phyloP scores from a whole-genome alignment of 2,888 invertebrate genomes.

The Xylocampa areola region DNA sequence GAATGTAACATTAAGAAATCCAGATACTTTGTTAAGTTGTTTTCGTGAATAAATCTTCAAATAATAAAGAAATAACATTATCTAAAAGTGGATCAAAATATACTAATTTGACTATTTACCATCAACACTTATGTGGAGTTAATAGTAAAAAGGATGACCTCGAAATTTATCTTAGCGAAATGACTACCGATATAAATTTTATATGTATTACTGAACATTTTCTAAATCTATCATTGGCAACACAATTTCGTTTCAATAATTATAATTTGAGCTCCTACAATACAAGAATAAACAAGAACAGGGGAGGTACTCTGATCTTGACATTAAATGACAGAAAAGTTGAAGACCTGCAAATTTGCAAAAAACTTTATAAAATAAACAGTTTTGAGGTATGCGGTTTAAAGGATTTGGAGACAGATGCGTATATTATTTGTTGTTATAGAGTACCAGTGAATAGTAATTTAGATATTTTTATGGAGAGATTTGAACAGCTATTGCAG shows the following conservation, averaged over 20 bases:
- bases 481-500: constrained; percentile 10
- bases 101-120: no score
- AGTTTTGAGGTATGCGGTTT: constrained; percentile 11
- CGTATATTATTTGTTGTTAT: constrained; percentile 5
- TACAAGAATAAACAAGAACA: constrained; percentile 8
- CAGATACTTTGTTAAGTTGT: no score
- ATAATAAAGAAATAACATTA: no score
- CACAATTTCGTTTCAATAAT: constrained; percentile 1
- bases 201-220: no score
- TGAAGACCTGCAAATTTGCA: constrained; percentile 3
- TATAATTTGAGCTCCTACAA: constrained; percentile 8
- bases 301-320: constrained; percentile 10
- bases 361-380: constrained; percentile 4
- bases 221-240: constrained; percentile 1
- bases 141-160: no score
- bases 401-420: constrained; percentile 2
- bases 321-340: constrained; percentile 1
- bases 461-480: no score
- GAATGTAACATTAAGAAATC: no score
- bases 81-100: no score
- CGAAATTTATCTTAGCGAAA: no score
- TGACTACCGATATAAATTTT: no score
- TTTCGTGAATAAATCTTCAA: no score
- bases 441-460: constrained; percentile 1
- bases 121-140: no score